These are phyloP conservation scores for Vireo griseus DNA, from an alignment of 2,797 vertebrate species.

Conservation along the genomic window DNA sequence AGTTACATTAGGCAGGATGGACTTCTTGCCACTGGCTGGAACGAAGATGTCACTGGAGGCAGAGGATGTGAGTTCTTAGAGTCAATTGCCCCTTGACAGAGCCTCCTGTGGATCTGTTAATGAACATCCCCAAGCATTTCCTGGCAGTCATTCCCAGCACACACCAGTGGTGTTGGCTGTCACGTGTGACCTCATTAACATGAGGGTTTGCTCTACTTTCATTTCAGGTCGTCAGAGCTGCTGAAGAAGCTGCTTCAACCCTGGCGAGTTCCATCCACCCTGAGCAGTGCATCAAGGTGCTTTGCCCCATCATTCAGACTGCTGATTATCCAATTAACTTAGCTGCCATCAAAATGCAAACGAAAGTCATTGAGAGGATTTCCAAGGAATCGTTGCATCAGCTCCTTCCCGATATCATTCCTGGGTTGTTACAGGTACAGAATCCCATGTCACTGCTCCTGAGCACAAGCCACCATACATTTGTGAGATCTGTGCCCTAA, in stretches of 20 bases:
- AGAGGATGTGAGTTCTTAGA: background rate
- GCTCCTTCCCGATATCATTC: conserved; percentile 93
- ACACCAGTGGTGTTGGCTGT: background rate
- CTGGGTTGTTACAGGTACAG: conserved; percentile 90
- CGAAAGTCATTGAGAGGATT: conserved; percentile 94
- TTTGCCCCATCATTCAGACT: conserved; percentile 96
- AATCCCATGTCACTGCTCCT: background rate
- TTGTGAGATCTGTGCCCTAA: background rate
- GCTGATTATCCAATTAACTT: conserved; percentile 98
- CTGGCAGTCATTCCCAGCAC: background rate
- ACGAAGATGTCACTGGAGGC: background rate
- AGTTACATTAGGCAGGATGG: background rate
- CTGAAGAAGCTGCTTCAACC: conserved; percentile 92
- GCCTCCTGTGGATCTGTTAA: background rate
- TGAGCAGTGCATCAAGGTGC: conserved; percentile 97
- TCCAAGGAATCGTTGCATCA: conserved; percentile 88
- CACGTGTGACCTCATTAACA: background rate
- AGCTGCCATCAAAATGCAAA: conserved; percentile 98
- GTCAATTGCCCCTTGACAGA: accelerated
- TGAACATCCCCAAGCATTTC: background rate
- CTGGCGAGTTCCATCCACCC: conserved; percentile 94
- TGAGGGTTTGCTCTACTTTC: background rate
- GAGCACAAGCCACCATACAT: background rate
- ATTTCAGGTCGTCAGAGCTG: conserved; percentile 91
- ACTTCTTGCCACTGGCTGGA: background rate